Evolutionary conservation across 2,797 vertebrate genomes (phyloP).

Genomic region (Scyliorhinus canicula): DNA sequence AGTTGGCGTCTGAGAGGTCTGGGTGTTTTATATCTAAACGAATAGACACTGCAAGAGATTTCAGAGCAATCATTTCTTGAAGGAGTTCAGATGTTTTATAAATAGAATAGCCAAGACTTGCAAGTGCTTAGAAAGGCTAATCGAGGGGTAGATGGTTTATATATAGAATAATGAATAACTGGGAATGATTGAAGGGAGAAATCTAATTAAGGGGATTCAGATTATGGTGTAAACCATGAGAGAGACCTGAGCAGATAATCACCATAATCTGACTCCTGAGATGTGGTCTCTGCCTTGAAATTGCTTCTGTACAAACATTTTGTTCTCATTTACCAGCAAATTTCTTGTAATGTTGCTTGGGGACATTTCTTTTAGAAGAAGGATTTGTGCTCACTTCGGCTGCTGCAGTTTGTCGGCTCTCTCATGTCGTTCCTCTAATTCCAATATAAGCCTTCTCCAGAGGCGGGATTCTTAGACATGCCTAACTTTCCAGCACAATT

Average conservation of each 20-base stretch:
- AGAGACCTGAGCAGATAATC: not conserved
- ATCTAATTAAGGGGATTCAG: not conserved
- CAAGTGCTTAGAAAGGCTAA: not conserved
- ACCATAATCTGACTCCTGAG: not conserved
- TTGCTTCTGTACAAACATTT: constrained; percentile 9
- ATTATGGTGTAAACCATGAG: not conserved
- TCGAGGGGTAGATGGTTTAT: not conserved
- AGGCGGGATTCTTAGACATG: not conserved
- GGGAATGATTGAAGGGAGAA: not conserved
- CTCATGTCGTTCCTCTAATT: not conserved
- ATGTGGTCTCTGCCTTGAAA: not conserved
- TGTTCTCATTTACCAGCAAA: not conserved
- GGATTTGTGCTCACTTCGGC: not conserved
- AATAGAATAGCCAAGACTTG: not conserved
- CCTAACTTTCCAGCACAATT: not conserved
- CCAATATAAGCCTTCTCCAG: not conserved
- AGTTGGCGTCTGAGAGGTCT: not conserved
- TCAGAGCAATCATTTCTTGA: not conserved
- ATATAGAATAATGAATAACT: not conserved
- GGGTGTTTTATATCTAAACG: not conserved
- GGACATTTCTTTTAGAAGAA: not conserved
- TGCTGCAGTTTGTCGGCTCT: not conserved
- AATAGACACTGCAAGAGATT: not conserved
- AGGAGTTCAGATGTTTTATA: not conserved
- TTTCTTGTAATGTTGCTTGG: constrained; percentile 6